Evolutionary conservation across 2,888 invertebrate genomes (phyloP), one percentile per base, ranked within the genome.

Genomic region (Lasiommata megera): DNA sequence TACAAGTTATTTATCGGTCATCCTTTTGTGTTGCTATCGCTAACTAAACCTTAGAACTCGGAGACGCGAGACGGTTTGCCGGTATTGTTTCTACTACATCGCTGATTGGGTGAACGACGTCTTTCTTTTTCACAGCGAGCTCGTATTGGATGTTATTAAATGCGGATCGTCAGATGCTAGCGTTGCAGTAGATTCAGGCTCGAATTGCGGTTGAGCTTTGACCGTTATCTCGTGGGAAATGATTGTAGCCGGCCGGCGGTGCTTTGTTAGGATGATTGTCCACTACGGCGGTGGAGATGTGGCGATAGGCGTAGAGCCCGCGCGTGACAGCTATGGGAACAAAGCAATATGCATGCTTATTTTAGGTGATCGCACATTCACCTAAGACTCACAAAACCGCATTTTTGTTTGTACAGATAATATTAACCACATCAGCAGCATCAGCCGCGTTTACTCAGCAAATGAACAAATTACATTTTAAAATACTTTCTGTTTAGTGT

Each of bases 191-290:
- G 83, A 81, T 85, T 81, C 82, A 82, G 82, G 82, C 80, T 84
- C 80, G 82, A 80, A 82, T 84, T 80, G 76, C 76, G 75, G 79
- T 80, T 80, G 80, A 79, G 79, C 77, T 70, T 73, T 78, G 79
- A 85, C 89, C 88, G 89, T 88, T 90, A 90, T 81, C 84, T 82
- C 89, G 89, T 90, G 89, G 89, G 89, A 90, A 88, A 85, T 84
- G 84, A 85, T 86, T 84, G 85, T 84, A 81, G 77, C 82, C 76
- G 74, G 74, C 73, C 74, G 82, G 83, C 77, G 77, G 81, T 78
- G 83, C 88, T 89, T 90, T 90, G 89, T 89, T 90, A 88, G 84
- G 88, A 82, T 84, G 88, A 88, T 86, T 89, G 89, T 90, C 88
- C 89, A 88, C 88, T 75, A 77, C 82, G 79, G 82, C 80, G 80